Base-by-base conservation (phyloP, 2,113 vertebrate species). In the Nothobranchius furzeri region DNA sequence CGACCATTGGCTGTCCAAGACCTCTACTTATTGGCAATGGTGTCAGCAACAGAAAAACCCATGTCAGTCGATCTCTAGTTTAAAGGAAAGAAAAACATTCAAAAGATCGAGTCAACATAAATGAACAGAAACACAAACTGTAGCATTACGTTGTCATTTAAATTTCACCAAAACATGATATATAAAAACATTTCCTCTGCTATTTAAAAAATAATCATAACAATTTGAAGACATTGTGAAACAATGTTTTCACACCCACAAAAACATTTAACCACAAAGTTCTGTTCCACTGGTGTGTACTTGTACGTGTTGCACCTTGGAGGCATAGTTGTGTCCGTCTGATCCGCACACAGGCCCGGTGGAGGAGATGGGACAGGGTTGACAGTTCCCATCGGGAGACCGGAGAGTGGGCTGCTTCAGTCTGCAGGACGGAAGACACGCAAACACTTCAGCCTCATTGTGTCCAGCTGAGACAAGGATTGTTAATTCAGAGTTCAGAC, bases 311-410 rank as follows among this genome's bases (percentile, higher is more conserved):
- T 60, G 25, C 91, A 99, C 98, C 94, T 94, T 93, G 0, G 98
- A 99, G 84, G 95, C 97, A 57, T 99, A 99, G 46, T 96, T 99
- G 84, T 98, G 96, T 60, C 96, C 96, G 0, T 99, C 98, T 0
- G 98, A 96, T 76, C 96, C 97, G 0, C 98, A 99, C 86, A 99
- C 95, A 0, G 96, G 93, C 0, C 94, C 92, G 0, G 93, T 90
- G 9, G 94, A 93, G 60, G 94, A 92, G 59, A 95, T 85, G 25
- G 95, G 95, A 79, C 97, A 99, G 14, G 96, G 93, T 81, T 94
- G 96, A 89, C 98, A 99, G 83, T 84, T 93, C 83, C 92, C 93
- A 67, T 94, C 94, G 37, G 95, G 93, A 42, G 92, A 91, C 61
- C 95, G 94, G 72, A 94, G 46, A 25, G 91, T 68, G 2, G 93